A percentile compares a stretch with the other conserved stretches of the same genome.
phyloP scores from a whole-genome alignment of 2,113 vertebrate species.

The Stercorarius parasiticus region DNA sequence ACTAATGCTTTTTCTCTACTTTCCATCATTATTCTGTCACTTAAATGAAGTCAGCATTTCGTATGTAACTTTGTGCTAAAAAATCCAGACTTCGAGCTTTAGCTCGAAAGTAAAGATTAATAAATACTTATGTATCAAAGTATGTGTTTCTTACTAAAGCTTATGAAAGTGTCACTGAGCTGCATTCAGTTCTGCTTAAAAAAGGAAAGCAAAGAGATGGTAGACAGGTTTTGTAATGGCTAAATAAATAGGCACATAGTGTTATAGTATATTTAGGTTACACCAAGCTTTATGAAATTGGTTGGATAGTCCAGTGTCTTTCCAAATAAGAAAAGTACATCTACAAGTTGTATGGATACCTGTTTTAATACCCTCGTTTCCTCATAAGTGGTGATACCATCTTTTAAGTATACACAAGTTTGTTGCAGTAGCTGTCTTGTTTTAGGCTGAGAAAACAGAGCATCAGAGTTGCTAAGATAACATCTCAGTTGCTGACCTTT shows the following conservation, averaged over 20 bases:
- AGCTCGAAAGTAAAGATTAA: not conserved
- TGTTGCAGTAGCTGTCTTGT: not conserved
- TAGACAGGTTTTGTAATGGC: not conserved
- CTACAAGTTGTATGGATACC: not conserved
- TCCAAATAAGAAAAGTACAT: not conserved
- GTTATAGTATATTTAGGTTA: not conserved
- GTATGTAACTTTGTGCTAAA: not conserved
- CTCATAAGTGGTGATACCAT: not conserved
- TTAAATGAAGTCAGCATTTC: not conserved
- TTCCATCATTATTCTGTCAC: not conserved
- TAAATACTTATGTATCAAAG: not conserved
- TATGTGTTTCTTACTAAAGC: not conserved
- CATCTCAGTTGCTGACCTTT: not conserved
- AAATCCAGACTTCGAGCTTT: not conserved
- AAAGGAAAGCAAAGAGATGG: not conserved
- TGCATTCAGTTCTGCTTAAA: not conserved
- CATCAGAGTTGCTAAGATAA: not conserved
- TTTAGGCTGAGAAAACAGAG: not conserved
- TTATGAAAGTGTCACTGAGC: not conserved
- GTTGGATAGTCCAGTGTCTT: not conserved
- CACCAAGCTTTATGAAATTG: not conserved
- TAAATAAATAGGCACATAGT: not conserved
- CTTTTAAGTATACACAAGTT: not conserved
- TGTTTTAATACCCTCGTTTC: not conserved
- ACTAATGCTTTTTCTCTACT: not conserved